Evolutionary conservation across 2,888 invertebrate genomes (phyloP).

Genomic region (Hydrotaea cyrtoneurina): DNA sequence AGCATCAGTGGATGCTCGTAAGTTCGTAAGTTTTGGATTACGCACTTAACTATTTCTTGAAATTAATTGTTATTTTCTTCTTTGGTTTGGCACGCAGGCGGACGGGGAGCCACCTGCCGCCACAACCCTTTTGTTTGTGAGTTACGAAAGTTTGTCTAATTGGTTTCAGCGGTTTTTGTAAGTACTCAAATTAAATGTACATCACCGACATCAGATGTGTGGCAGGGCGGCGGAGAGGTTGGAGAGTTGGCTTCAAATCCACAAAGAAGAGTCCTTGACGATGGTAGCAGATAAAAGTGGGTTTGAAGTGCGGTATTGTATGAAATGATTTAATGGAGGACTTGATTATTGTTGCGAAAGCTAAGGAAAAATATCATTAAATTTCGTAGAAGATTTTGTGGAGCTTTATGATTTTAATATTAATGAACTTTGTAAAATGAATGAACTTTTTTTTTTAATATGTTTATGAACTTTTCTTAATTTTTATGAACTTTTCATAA

Average conservation of each 20-base stretch:
- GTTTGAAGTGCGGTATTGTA: too few relatives aligned
- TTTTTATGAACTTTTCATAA: too few relatives aligned
- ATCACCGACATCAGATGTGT: background rate
- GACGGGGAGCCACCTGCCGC: background rate
- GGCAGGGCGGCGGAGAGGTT: background rate
- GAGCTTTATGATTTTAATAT: too few relatives aligned
- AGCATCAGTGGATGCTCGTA: constrained; percentile 9
- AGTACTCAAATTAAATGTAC: constrained; percentile 25
- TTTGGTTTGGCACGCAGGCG: background rate
- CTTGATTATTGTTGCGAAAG: too few relatives aligned
- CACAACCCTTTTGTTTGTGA: background rate
- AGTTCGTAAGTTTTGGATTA: constrained; percentile 40
- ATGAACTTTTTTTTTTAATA: too few relatives aligned
- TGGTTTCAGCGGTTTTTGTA: constrained; percentile 22
- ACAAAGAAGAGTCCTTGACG: background rate
- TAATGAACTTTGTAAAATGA: too few relatives aligned
- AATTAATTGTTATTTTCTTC: constrained; percentile 38
- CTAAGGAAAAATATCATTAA: too few relatives aligned
- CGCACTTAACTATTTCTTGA: constrained; percentile 51
- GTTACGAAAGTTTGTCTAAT: constrained; percentile 20
- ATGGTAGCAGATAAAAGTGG: too few relatives aligned
- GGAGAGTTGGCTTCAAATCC: background rate
- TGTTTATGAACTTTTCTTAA: too few relatives aligned
- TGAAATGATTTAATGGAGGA: too few relatives aligned
- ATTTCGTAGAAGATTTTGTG: too few relatives aligned